Base-by-base conservation (phyloP, 2,113 vertebrate genomes). In the Oreocharis arfaki region DNA sequence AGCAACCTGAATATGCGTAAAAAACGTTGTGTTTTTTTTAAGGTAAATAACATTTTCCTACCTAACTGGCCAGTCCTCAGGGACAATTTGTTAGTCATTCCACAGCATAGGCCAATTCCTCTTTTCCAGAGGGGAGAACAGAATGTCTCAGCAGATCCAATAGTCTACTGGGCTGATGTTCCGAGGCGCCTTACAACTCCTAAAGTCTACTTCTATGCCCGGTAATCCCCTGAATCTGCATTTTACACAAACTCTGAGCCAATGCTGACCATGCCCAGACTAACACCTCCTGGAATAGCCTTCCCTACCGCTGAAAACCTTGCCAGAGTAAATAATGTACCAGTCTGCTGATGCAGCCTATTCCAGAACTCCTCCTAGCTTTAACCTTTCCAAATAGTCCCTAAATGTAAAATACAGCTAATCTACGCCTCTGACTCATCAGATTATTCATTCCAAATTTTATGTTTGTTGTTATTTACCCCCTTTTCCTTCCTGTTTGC, bases 11-110 rank as follows among this genome's bases (percentile, higher is more conserved):
- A 92, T 79, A 47, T 7, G 47, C 0, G 1, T 69, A 75, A 84
- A 95, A 93, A 68, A 13, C 0, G 1, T 9, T 70, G 30, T 2
- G 2, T 1, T 20, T 83, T 85, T 81, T 95, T 92, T 59, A 86
- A 96, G 79, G 93, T 95, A 96, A 94, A 94, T 94, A 95, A 96
- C 81, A 96, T 94, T 90, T 96, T 96, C 95, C 97, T 96, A 94
- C 94, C 95, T 96, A 95, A 86, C 95, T 90, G 83, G 73, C 92
- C 84, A 84, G 52, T 83, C 89, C 69, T 96, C 55, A 35, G 89
- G 52, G 93, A 93, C 87, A 83, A 73, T 94, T 93, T 96, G 89
- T 96, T 96, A 95, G 90, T 96, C 84, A 95, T 93, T 96, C 93
- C 95, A 96, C 70, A 91, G 61, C 42, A 71, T 3, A 2, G 47